Conservation (phyloP, 2,797 vertebrate species). For the Tiaroga cobitis region DNA sequence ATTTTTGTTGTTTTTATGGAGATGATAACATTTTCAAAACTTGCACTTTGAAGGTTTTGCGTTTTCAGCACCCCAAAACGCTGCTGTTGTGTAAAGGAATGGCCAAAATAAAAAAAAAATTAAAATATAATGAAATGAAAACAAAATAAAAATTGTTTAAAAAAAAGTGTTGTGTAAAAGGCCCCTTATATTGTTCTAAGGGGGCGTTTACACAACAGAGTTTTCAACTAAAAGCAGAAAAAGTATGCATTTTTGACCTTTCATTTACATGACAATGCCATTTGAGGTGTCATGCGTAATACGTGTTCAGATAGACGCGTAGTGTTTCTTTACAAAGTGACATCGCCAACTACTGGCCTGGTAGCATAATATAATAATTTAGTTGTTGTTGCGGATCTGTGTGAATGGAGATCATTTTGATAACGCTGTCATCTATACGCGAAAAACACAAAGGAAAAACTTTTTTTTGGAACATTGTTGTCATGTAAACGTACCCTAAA, state of each 20-base stretch:
- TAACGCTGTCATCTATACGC: background rate
- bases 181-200: background rate
- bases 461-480: background rate
- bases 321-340: too few relatives aligned
- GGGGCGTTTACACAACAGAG: too few relatives aligned
- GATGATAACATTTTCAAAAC: background rate
- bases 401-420: background rate
- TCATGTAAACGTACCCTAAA: background rate
- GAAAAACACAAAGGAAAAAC: background rate
- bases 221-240: too few relatives aligned
- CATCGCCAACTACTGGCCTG: background rate
- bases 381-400: background rate
- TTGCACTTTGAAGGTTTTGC: background rate
- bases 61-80: background rate
- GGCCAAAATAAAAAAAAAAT: background rate
- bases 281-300: too few relatives aligned
- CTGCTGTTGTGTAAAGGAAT: background rate
- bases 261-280: too few relatives aligned
- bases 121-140: too few relatives aligned
- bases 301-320: too few relatives aligned
- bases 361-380: background rate
- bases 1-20: background rate
- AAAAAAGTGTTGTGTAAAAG: too few relatives aligned
- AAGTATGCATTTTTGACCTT: too few relatives aligned
- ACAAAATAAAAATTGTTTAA: too few relatives aligned